Percentiles rank a stretch among this genome's conserved stretches.
Conservation (phyloP, 2,888 invertebrate species). For the Globia sparganii region DNA sequence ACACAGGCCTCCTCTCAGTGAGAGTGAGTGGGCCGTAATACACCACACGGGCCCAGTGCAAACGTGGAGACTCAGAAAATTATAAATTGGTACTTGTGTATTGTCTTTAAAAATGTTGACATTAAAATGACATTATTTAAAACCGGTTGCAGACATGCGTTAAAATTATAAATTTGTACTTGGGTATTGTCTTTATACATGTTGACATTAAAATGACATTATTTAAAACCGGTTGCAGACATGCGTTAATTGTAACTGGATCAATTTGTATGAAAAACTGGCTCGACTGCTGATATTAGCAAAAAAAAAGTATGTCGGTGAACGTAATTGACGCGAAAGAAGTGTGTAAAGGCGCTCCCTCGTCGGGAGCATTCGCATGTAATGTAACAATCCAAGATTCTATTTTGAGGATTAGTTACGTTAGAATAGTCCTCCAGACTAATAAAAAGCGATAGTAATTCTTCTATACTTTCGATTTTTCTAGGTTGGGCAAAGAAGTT, state of each 20-base stretch:
- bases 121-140: slow-evolving; percentile 3
- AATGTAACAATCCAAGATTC: too few species aligned
- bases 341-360: not conserved
- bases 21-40: too few species aligned
- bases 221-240: slow-evolving; percentile 7
- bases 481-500: too few species aligned
- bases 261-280: slow-evolving; percentile 5
- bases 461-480: too few species aligned
- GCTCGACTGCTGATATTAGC: not conserved
- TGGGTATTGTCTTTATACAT: slow-evolving; percentile 6
- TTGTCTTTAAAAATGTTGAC: not conserved
- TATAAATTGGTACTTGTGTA: slow-evolving; percentile 15
- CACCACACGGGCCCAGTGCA: not conserved
- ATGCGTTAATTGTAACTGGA: not conserved
- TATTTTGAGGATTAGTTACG: too few species aligned
- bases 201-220: slow-evolving; percentile 1
- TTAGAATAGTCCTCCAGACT: too few species aligned
- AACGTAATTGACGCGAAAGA: not conserved
- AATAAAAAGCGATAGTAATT: too few species aligned
- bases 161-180: too few species aligned
- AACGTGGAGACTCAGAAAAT: not conserved
- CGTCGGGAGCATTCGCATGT: too few species aligned
- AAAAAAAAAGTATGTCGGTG: slow-evolving; percentile 15
- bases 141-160: slow-evolving; percentile 11
- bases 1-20: too few species aligned